Evolutionary conservation across 2,888 invertebrate species (phyloP).

Genomic region (Apocheima hispidaria): DNA sequence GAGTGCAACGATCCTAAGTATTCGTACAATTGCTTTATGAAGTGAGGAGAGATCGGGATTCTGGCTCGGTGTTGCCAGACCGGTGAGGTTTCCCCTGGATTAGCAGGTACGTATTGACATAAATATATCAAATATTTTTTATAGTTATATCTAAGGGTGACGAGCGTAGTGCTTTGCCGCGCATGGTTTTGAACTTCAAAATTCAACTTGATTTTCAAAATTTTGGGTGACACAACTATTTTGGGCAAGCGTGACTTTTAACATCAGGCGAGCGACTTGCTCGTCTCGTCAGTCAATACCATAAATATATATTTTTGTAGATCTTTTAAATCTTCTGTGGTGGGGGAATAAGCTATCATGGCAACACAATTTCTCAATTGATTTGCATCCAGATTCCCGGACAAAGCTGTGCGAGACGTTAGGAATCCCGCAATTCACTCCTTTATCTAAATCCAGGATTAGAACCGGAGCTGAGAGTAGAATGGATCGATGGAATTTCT

Average conservation of each 20-base stretch:
- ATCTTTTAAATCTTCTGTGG: too few relatives aligned
- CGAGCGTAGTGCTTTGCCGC: too few relatives aligned
- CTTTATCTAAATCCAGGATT: conserved; percentile 68
- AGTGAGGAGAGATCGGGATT: conserved; percentile 38
- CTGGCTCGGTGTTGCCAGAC: conserved; percentile 23
- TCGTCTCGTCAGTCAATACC: too few relatives aligned
- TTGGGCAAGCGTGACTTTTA: too few relatives aligned
- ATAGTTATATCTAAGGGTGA: too few relatives aligned
- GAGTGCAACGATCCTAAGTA: conserved; percentile 60
- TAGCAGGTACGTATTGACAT: neutral
- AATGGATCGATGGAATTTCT: conserved; percentile 57
- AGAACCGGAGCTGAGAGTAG: conserved; percentile 60
- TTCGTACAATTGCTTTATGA: conserved; percentile 67
- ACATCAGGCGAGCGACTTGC: too few relatives aligned
- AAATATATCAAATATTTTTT: neutral
- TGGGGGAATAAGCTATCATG: too few relatives aligned
- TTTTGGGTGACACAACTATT: too few relatives aligned
- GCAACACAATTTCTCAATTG: conserved; percentile 64
- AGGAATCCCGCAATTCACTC: conserved; percentile 71
- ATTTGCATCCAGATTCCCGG: conserved; percentile 72
- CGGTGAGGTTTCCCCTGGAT: neutral
- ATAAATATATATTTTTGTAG: too few relatives aligned
- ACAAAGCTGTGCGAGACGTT: conserved; percentile 62
- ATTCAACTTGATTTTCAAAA: too few relatives aligned
- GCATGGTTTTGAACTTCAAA: too few relatives aligned